Conservation (phyloP, 2,888 invertebrate genomes). For the Nymphalis urticae region DNA sequence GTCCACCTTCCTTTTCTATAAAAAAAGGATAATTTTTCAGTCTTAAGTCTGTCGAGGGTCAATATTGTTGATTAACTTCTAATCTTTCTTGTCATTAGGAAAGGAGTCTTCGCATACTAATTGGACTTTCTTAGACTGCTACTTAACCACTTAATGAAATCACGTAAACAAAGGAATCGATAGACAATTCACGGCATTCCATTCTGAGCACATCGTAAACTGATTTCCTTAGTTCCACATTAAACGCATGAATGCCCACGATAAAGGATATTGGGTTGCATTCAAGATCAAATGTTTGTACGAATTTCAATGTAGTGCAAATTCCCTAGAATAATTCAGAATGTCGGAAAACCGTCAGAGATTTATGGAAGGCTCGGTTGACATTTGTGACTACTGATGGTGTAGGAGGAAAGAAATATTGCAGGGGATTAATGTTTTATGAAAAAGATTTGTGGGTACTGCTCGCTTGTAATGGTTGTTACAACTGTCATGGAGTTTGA, state of each 20-base stretch:
- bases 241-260: slow-evolving; percentile 28
- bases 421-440: slow-evolving; percentile 8
- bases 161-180: slow-evolving; percentile 10
- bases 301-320: slow-evolving; percentile 29
- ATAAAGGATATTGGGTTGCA: slow-evolving; percentile 33
- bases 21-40: no score
- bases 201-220: slow-evolving; percentile 22
- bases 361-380: slow-evolving; percentile 9
- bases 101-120: neutral
- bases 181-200: slow-evolving; percentile 19
- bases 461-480: no score
- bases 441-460: slow-evolving; percentile 12
- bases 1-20: no score
- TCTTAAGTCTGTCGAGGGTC: no score
- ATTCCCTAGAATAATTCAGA: slow-evolving; percentile 16
- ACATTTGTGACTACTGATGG: slow-evolving; percentile 9
- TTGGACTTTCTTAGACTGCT: neutral
- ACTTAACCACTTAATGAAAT: neutral
- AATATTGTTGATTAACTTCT: no score
- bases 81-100: neutral
- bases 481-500: no score
- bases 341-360: slow-evolving; percentile 7
- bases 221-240: slow-evolving; percentile 30
- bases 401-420: neutral
- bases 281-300: slow-evolving; percentile 35